Base-by-base conservation (phyloP, 2,888 invertebrate species). In the Phortica magna region DNA sequence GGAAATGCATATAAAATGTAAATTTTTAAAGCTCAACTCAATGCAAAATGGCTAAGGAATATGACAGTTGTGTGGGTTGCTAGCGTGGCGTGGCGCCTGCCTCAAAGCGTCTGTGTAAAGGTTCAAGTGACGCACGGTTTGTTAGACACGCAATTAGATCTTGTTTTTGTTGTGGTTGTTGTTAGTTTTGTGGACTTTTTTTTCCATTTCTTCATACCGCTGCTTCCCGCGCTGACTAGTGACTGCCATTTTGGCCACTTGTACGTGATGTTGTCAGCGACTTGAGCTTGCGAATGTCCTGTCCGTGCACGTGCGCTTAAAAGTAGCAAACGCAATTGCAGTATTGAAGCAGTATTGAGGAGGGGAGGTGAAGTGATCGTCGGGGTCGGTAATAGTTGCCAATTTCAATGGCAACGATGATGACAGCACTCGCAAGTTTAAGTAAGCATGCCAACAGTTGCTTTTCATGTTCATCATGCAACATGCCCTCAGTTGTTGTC, bases 1-100 rank as follows among this genome's bases (percentile, higher is more conserved):
- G 19, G 53, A 67, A 74, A 57, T 68, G 68, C 75, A 79, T 76
- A 84, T 83, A 83, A 85, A 87, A 85, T 87, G 85, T 84, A 87
- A 84, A 83, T 85, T 82, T 81, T 80, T 22, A 43, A 57, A 78
- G 71, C 73, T 68, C 10, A 71, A 31, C 22, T 31, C 48, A 31
- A 19, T 61, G 17, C 17, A 61, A 19, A 61, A 22, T 6, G 14
- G 17, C 6, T 19, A 61, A 19, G 19, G 22, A 19, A 19, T 61
- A 22, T 10, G 10, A 61, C 22, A 1, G 0, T 9, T 48, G 14
- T 22, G n/a, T 7, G 17, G 55, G 55, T 17, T 14, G 31, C 1
- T 2, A 2, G 31, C 1, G 74, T 72, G 73, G 31, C 70, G 79
- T 76, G 76, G 77, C 64, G 22, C 7, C 10, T 7, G 0, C 3